A percentile compares a stretch with the other conserved stretches of the same genome.
These are phyloP conservation scores for Andrena camellia DNA, from an alignment of 2,888 invertebrate genomes.

Conservation along the genomic window DNA sequence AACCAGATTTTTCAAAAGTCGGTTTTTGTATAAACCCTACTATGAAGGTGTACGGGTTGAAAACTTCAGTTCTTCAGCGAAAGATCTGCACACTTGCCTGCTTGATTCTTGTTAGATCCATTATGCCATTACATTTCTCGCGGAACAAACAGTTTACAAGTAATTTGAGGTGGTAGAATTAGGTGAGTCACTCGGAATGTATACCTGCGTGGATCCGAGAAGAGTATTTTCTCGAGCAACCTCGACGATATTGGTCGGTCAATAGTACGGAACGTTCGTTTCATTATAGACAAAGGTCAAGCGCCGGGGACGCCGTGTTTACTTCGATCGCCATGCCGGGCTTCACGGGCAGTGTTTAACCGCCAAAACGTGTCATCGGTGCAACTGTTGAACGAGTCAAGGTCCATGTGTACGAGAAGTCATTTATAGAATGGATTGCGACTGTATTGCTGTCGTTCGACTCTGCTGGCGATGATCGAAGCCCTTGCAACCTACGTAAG, in stretches of 20 bases:
- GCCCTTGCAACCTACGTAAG: neutral
- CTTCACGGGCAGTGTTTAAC: constrained; percentile 1
- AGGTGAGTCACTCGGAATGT: no score
- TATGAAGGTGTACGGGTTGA: no score
- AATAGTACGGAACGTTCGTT: neutral
- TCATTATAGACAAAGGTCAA: neutral
- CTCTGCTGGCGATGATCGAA: no score
- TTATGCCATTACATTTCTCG: no score
- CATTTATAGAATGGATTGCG: neutral
- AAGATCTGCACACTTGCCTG: no score
- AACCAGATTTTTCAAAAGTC: no score
- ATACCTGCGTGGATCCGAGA: no score
- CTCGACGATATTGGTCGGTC: neutral
- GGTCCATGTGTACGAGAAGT: neutral
- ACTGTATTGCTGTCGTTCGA: neutral
- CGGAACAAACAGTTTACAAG: no score
- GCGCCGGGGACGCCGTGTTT: neutral
- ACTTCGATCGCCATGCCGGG: neutral
- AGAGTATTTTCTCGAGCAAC: neutral
- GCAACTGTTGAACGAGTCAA: constrained; percentile 7
- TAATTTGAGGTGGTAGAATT: no score
- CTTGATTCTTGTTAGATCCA: no score
- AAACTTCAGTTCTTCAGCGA: no score
- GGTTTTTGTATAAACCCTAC: no score
- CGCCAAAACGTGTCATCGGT: neutral